Evolutionary conservation across 2,888 invertebrate genomes (phyloP), one percentile per base, ranked within the genome.

Genomic region (Eupithecia tripunctaria): DNA sequence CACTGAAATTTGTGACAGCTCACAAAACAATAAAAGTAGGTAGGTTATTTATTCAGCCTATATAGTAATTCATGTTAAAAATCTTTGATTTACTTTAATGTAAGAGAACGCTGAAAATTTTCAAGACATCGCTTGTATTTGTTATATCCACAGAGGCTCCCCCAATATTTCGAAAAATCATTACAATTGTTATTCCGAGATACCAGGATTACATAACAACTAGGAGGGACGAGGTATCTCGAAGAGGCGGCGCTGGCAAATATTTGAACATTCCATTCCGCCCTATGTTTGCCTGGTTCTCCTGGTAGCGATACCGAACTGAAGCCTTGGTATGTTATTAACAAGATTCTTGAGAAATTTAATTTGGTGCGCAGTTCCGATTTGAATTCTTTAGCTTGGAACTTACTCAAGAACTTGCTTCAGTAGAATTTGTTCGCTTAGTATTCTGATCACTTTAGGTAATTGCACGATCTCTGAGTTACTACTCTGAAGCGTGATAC

Each of bases 241-340:
- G 78, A 82, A 81, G 82, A 82, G 85, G 84, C 84, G 83, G 79
- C 81, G 80, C 85, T 80, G 70, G 75, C 79, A 88, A 89, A 88
- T 89, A 88, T 89, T 89, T 89, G 86, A 82, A 80, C 85, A 84
- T 75, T 75, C 75, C 75, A 80, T 84, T 81, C 86, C 84, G 85
- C 84, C 86, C 87, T 81, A 82, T 89, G 88, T 88, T 89, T 89
- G 87, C 86, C 84, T 85, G 86, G 84, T 86, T 87, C 84, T 43
- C 43, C n/a, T 85, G 86, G 84, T 82, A 82, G 74, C 79, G 76
- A 78, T 75, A 77, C 70, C 67, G 72, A 38, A 82, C 84, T 85
- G 84, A 81, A 81, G 79, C 79, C 86, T 82, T 86, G 81, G 86
- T 86, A 84, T 79, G 72, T 75, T 75, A 75, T 75, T 75, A 75